Evolutionary conservation across 2,888 invertebrate genomes (phyloP), one percentile per base, ranked within the genome.

Genomic region (Stenoptilia bipunctidactyla): DNA sequence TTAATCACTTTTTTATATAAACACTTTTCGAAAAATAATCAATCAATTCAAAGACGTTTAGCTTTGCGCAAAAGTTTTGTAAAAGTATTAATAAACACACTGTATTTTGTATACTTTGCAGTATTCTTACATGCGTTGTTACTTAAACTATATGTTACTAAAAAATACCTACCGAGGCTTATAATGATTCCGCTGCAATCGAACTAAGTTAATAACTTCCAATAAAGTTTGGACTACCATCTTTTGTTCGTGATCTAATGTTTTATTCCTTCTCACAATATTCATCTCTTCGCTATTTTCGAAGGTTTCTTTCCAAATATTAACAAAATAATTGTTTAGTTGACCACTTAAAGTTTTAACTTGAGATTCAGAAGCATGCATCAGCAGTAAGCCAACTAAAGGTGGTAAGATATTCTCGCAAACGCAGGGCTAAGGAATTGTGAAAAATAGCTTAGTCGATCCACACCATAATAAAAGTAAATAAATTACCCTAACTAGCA

Each of bases 211-310:
- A 1, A 92, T 87, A 4, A 92, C 79, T 45, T 89, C 85, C 20
- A 94, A 66, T 87, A 94, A 87, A 43, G 87, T 87, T 45, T 87
- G 86, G 1, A 93, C 86, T 1, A 90, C 88, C 43, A 86, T 76
- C 58, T 88, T 88, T 50, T 69, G 65, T 8, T 66, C 62, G 33
- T 70, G 61, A 36, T 61, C 58, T 27, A 79, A 43, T 14, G 43
- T 48, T 4, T 43, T 52, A 13, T 47, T 39, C 38, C 50, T 45
- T 42, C 46, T 56, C 38, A 51, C 58, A 20, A 20, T 20, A 8
- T 20, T 20, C 3, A 20, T 8, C 27, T 64, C 58, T 10, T 53
- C 59, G 34, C 61, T 61, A 13, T 53, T 58, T 35, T 66, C 61
- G 37, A 76, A 73, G 9, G 73, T 79, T 34, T 65, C 58, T 10